Evolutionary conservation across 2,113 vertebrate genomes (phyloP).

Genomic region (Mohoua ochrocephala): DNA sequence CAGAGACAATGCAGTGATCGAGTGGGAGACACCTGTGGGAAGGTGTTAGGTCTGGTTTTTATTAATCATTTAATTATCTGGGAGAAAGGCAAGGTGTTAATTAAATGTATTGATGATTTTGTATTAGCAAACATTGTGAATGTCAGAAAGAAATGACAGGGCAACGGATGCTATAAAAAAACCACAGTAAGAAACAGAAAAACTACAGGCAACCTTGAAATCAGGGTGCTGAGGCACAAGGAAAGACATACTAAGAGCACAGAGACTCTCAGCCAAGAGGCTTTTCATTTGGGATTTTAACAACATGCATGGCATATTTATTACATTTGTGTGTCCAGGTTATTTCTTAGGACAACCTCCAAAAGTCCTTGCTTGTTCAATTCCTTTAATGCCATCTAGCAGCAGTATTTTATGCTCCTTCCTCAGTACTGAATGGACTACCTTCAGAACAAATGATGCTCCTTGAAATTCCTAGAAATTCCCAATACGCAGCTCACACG

Average conservation of each 20-base stretch:
- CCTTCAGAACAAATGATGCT: not conserved
- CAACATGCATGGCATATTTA: not conserved
- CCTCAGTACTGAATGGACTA: not conserved
- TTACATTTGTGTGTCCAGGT: not conserved
- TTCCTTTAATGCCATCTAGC: not conserved
- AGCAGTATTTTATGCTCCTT: not conserved
- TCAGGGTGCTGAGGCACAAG: not conserved
- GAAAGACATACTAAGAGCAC: not conserved
- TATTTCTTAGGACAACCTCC: not conserved
- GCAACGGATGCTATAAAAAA: not conserved
- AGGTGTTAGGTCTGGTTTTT: not conserved
- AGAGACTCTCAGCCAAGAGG: not conserved
- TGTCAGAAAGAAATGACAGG: not conserved
- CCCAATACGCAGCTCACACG: not conserved
- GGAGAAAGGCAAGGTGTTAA: not conserved
- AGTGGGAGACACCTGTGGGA: not conserved
- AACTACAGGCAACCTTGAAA: not conserved
- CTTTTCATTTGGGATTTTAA: not conserved
- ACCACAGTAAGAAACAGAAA: not conserved
- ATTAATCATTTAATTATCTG: slow-evolving; percentile 18
- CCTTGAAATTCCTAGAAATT: slow-evolving; percentile 21
- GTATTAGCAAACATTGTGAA: not conserved
- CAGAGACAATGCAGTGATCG: not conserved
- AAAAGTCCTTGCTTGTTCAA: not conserved
- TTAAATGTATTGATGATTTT: not conserved